phyloP scores from a whole-genome alignment of 2,888 invertebrate species.

The Stegana nigrithorax region DNA sequence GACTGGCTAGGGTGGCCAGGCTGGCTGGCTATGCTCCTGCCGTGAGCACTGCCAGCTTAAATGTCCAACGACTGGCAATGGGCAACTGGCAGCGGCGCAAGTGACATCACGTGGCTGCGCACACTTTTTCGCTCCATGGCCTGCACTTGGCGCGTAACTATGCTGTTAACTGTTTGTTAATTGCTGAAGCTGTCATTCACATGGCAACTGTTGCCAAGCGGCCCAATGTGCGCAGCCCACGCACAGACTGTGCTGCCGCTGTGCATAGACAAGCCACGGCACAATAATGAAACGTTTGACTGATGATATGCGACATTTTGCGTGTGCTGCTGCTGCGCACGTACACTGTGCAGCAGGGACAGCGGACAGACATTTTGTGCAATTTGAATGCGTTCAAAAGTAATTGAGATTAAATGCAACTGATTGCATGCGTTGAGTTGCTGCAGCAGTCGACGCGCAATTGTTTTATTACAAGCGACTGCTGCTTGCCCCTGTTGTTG shows the following conservation, averaged over 20 bases:
- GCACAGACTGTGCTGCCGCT: neutral
- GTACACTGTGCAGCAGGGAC: too few species aligned
- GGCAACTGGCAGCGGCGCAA: neutral
- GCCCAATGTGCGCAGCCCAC: neutral
- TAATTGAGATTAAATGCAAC: neutral
- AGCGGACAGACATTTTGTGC: too few species aligned
- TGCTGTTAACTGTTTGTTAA: slow-evolving; percentile 14
- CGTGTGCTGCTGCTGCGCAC: too few species aligned
- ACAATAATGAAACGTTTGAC: neutral
- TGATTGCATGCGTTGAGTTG: too few species aligned
- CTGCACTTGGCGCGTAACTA: neutral
- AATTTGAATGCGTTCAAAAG: too few species aligned
- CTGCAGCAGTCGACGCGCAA: too few species aligned
- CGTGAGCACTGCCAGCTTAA: too few species aligned
- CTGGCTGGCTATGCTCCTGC: neutral
- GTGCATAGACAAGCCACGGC: neutral
- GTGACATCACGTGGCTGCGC: neutral
- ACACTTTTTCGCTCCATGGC: neutral
- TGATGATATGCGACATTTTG: neutral
- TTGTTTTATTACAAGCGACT: too few species aligned
- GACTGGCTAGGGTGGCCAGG: neutral
- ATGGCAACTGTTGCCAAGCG: slow-evolving; percentile 9
- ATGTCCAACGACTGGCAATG: neutral
- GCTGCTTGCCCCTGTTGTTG: too few species aligned
- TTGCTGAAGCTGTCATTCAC: slow-evolving; percentile 7